Evolutionary conservation across 1,140 invertebrate species (phyloP), one percentile per base, ranked within the genome.

Genomic region (Heliothis subflexa): DNA sequence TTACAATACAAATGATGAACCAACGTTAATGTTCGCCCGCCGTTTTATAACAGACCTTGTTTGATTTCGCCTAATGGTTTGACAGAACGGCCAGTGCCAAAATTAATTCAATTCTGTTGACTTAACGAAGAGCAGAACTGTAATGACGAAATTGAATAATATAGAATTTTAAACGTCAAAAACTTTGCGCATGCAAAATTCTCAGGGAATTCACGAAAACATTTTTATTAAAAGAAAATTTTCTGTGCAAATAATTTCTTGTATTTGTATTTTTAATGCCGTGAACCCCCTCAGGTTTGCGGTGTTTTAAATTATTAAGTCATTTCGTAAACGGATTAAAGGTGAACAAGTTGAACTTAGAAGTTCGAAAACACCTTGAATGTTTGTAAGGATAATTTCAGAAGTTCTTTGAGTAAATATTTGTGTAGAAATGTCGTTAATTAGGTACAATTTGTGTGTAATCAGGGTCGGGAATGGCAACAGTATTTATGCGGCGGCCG

Each of bases 401-500:
- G 54, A 10, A 12, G 49, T 55, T 52, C 14, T 61, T 57, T 12
- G 16, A 55, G 59, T 45, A 25, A 52, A 33, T 68, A 18, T 55
- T 66, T 66, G 50, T 16, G 45, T 3, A 49, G 18, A 3, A 28
- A 57, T 78, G 18, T 45, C 9, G 59, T 59, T 57, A 74, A 78
- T 62, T 83, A 47, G n/a, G 40, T 45, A 68, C 62, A 55, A 66
- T 50, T 77, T 77, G 18, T 77, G 4, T 77, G 16, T 68, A 54
- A 66, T 70, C 81, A 94, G 93, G 72, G 81, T 84, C 18, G 89
- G 90, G 10, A 85, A 83, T 50, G 90, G 93, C 2, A 93, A 91
- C 76, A 89, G 90, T 49, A 93, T 93, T 78, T 93, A 93, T 66
- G 90, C 91, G 14, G 93, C 92, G 1, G 88, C 88, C 0, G 89